phyloP scores from a whole-genome alignment of 2,113 vertebrate genomes.

The Numenius arquata region DNA sequence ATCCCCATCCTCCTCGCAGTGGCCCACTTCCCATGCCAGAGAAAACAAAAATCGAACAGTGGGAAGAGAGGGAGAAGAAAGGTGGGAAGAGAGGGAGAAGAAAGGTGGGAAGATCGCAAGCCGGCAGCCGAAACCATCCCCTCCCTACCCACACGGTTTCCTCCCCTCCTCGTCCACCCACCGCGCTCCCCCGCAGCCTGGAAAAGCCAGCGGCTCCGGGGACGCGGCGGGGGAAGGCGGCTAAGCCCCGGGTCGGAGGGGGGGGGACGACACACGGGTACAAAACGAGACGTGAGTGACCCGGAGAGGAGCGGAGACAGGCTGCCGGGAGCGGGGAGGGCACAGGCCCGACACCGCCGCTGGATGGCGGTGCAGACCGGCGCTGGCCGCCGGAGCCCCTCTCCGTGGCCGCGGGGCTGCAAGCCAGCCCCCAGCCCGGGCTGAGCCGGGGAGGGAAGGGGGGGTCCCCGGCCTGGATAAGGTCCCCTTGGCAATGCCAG shows the following conservation, averaged over 20 bases:
- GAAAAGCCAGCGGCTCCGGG: neutral
- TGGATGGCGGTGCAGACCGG: constrained; percentile 70
- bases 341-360: constrained; percentile 28
- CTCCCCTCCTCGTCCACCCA: neutral
- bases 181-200: neutral
- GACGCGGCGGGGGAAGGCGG: accelerated
- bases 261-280: neutral
- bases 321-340: neutral
- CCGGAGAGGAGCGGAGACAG: accelerated
- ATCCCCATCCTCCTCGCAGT: neutral
- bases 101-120: neutral
- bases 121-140: neutral
- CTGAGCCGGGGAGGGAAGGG: accelerated
- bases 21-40: constrained; percentile 6
- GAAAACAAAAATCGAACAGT: neutral
- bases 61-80: neutral
- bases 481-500: neutral
- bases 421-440: neutral
- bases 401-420: neutral
- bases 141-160: neutral
- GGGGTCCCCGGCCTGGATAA: neutral
- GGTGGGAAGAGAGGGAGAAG: neutral
- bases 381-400: neutral
- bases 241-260: too few species aligned
- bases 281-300: neutral